Percentiles rank a stretch among this genome's conserved stretches.
Evolutionary conservation across 2,797 vertebrate genomes (phyloP).

Genomic region (Pyrrhura leucotis): DNA sequence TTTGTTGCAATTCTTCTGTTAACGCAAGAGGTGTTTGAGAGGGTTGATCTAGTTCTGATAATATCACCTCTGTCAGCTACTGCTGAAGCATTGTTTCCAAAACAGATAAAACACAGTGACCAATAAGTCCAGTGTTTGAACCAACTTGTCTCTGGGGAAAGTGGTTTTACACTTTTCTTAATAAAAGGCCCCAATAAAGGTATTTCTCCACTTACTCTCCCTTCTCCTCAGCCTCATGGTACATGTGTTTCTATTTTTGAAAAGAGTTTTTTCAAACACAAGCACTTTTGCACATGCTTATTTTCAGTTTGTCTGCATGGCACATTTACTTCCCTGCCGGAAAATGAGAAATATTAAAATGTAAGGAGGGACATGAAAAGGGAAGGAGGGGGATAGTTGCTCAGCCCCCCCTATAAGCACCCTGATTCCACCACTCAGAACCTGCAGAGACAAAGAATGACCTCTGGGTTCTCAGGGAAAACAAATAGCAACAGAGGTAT

Average conservation of each 20-base stretch:
- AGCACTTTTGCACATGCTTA: not conserved
- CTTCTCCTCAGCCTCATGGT: not conserved
- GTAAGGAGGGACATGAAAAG: not conserved
- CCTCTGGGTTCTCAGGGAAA: not conserved
- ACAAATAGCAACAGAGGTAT: not conserved
- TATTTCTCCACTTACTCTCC: not conserved
- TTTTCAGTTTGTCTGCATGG: not conserved
- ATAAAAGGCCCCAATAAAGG: not conserved
- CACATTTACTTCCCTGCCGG: not conserved
- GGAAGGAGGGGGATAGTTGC: not conserved
- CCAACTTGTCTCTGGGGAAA: not conserved
- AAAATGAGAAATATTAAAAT: not conserved
- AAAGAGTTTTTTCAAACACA: not conserved
- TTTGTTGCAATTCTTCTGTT: not conserved
- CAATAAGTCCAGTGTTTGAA: not conserved
- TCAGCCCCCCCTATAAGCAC: not conserved
- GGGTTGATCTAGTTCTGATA: not conserved
- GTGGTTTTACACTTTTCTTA: not conserved
- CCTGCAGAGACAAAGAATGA: not conserved
- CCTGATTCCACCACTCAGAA: not conserved
- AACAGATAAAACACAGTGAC: not conserved
- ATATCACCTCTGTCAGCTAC: not conserved
- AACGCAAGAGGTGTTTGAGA: not conserved
- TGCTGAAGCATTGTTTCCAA: not conserved
- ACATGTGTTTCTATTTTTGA: not conserved